A percentile compares a stretch with the other conserved stretches of the same genome.
These are phyloP conservation scores for Neolamprologus ventralis DNA, from an alignment of 2,113 vertebrate species.

Conservation along the genomic window DNA sequence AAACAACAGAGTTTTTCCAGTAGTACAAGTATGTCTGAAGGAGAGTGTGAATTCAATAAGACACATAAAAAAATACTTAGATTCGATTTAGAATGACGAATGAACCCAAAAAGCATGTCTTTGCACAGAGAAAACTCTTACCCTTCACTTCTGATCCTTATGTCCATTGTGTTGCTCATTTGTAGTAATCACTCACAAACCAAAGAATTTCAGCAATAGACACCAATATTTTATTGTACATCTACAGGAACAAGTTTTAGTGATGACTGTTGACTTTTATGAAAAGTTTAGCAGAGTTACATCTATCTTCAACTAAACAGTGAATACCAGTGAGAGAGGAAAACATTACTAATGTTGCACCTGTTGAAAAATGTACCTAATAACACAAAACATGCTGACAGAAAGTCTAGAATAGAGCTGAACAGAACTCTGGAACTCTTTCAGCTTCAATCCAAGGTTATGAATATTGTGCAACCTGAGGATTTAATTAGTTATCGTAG, in stretches of 20 bases:
- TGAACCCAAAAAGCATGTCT: fast-evolving
- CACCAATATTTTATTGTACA: neutral
- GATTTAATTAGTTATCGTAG: neutral
- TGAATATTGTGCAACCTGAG: neutral
- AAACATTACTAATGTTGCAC: neutral
- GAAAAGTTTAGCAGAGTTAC: neutral
- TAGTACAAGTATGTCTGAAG: neutral
- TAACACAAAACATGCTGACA: neutral
- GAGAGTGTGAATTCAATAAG: neutral
- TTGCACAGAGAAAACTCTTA: neutral
- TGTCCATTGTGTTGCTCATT: neutral
- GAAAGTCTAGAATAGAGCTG: neutral
- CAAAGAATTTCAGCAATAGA: neutral
- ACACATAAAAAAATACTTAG: neutral
- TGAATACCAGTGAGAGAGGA: neutral
- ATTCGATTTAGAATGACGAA: neutral
- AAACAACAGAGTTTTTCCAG: neutral
- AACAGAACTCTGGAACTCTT: neutral
- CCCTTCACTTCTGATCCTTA: neutral
- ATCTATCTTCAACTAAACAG: neutral
- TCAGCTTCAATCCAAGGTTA: neutral
- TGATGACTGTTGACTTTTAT: neutral
- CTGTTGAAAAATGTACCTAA: neutral
- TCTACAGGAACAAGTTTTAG: neutral
- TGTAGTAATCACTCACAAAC: neutral